Conservation (phyloP, 2,113 vertebrate genomes). For the Chaetops frenatus region DNA sequence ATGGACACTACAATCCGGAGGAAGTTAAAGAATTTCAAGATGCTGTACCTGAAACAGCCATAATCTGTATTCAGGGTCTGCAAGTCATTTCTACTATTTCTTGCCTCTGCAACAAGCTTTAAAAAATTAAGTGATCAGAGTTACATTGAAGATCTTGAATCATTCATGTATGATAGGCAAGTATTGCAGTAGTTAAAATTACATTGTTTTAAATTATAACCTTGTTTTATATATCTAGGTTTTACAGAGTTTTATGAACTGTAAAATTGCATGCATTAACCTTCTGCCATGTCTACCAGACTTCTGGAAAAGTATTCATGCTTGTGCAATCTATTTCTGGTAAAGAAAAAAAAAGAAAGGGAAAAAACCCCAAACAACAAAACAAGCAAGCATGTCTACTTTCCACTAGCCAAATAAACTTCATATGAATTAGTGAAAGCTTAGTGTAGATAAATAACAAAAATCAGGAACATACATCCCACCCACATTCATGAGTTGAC, state of each 20-base stretch:
- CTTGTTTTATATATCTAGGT: conserved; percentile 64
- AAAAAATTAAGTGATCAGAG: conserved; percentile 53
- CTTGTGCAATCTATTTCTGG: background rate
- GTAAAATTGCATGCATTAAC: conserved; percentile 68
- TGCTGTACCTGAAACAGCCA: background rate
- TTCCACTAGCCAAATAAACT: background rate
- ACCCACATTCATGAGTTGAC: background rate
- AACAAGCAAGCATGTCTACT: background rate
- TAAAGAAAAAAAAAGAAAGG: background rate
- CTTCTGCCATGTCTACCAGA: conserved; percentile 48
- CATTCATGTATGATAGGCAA: conserved; percentile 55
- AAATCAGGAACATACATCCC: background rate
- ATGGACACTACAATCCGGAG: background rate
- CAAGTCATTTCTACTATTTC: conserved; percentile 12
- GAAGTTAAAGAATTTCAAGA: background rate
- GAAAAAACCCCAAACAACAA: background rate
- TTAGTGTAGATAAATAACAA: background rate
- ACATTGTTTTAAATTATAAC: conserved; percentile 69
- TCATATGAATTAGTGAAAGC: background rate
- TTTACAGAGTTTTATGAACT: conserved; percentile 68
- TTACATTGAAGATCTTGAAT: conserved; percentile 33
- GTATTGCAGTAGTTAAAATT: conserved; percentile 60
- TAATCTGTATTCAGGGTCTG: background rate
- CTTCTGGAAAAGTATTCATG: conserved; percentile 38
- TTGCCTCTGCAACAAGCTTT: conserved; percentile 16